Conservation (phyloP, 2,797 vertebrate genomes). For the Enteromius paludinosus region DNA sequence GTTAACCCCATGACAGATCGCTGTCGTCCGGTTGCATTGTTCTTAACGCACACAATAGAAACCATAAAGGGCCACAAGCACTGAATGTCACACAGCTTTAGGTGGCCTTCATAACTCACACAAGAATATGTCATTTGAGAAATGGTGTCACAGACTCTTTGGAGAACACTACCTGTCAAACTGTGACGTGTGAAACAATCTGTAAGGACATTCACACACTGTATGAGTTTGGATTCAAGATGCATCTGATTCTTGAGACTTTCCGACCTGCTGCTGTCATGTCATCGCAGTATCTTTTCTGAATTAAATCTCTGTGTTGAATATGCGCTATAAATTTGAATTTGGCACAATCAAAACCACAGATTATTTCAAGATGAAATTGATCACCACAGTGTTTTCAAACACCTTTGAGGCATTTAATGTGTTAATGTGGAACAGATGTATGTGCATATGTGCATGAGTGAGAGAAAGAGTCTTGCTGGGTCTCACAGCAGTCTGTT, state of each 20-base stretch:
- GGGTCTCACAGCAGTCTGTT: conserved; percentile 26
- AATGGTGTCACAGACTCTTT: conserved; percentile 19
- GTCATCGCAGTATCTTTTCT: conserved; percentile 11
- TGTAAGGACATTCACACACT: conserved; percentile 28
- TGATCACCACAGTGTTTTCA: conserved; percentile 43
- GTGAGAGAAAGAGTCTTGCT: conserved; percentile 23
- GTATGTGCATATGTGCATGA: conserved; percentile 30
- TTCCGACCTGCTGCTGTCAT: conserved; percentile 1
- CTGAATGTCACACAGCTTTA: conserved; percentile 33
- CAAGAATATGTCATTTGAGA: conserved; percentile 15
- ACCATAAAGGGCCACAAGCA: conserved; percentile 19
- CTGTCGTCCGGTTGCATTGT: conserved; percentile 27
- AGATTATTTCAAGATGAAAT: conserved; percentile 51
- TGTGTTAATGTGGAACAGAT: conserved; percentile 54
- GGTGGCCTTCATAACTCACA: conserved; percentile 41
- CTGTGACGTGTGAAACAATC: conserved; percentile 33
- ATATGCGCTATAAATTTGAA: conserved; percentile 9
- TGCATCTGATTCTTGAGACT: background rate
- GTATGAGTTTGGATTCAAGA: background rate
- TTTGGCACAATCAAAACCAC: conserved; percentile 32
- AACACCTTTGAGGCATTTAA: conserved; percentile 49
- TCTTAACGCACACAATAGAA: conserved; percentile 3
- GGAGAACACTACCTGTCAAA: conserved; percentile 34
- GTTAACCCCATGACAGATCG: conserved; percentile 35
- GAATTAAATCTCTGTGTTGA: conserved; percentile 25